These are phyloP conservation scores for Microtus ochrogaster DNA, from an alignment of 2,113 vertebrate genomes.

Conservation along the genomic window DNA sequence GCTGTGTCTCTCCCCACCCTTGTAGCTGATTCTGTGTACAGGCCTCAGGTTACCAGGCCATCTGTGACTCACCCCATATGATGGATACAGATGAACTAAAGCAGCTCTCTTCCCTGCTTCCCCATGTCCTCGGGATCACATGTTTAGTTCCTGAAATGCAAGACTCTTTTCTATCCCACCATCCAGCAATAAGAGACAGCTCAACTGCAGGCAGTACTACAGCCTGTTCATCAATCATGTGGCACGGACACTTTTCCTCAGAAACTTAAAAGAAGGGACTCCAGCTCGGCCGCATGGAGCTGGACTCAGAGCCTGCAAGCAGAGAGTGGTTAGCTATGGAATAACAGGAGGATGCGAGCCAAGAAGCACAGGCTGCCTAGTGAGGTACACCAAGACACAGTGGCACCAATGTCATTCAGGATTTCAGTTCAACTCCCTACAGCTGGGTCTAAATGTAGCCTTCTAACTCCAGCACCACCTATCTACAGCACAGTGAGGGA, in stretches of 20 bases:
- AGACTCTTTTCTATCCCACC: neutral
- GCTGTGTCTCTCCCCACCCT: neutral
- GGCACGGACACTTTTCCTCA: neutral
- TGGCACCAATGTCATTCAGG: neutral
- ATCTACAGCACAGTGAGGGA: neutral
- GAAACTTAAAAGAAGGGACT: neutral
- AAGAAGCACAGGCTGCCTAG: neutral
- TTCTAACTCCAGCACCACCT: no score
- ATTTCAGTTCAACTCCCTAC: neutral
- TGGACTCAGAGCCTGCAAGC: neutral
- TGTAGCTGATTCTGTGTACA: neutral
- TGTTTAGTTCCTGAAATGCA: neutral
- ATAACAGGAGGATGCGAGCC: neutral
- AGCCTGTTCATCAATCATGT: neutral
- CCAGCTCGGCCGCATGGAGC: neutral
- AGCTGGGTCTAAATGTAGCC: neutral
- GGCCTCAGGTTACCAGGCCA: neutral
- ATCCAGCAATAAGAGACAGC: neutral
- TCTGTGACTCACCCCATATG: neutral
- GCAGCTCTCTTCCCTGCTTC: neutral
- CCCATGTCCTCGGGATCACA: neutral
- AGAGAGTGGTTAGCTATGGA: neutral
- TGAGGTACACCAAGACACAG: neutral
- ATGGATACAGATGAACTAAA: neutral
- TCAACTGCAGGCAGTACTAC: no score